phyloP scores from a whole-genome alignment of 2,113 vertebrate species.

The Calyptomena viridis region DNA sequence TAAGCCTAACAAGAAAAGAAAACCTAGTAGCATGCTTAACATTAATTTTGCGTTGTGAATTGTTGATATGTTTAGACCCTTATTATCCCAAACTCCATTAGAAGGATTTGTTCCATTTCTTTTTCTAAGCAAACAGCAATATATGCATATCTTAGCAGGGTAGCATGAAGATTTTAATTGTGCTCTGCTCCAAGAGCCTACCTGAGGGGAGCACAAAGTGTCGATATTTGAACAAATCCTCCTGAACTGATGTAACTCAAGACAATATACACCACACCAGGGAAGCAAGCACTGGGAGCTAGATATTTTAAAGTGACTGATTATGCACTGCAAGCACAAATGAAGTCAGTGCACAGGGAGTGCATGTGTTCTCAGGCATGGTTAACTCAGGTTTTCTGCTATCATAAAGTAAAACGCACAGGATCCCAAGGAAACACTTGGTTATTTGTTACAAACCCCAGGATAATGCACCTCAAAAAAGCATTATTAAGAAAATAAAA shows the following conservation, averaged over 20 bases:
- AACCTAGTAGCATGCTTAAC: neutral
- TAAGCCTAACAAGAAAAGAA: neutral
- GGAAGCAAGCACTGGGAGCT: neutral
- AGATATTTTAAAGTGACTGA: slow-evolving; percentile 30
- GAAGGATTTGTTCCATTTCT: neutral
- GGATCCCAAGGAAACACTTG: neutral
- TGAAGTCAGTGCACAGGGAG: slow-evolving; percentile 3
- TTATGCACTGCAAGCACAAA: slow-evolving; percentile 4
- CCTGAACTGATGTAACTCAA: neutral
- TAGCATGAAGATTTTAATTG: neutral
- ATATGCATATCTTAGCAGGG: neutral
- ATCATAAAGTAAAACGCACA: neutral
- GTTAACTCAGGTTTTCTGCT: neutral
- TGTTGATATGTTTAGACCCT: neutral
- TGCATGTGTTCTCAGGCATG: neutral
- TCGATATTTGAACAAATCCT: neutral
- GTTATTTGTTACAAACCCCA: neutral
- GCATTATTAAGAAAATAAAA: neutral
- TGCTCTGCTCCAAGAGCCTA: neutral
- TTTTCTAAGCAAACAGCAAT: neutral
- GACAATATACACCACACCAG: neutral
- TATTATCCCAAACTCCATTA: neutral
- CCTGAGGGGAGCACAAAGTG: neutral
- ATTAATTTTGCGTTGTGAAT: neutral
- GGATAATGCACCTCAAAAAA: neutral